These are phyloP conservation scores for Nerophis lumbriciformis DNA, from an alignment of 2,113 vertebrate genomes.

Conservation along the genomic window DNA sequence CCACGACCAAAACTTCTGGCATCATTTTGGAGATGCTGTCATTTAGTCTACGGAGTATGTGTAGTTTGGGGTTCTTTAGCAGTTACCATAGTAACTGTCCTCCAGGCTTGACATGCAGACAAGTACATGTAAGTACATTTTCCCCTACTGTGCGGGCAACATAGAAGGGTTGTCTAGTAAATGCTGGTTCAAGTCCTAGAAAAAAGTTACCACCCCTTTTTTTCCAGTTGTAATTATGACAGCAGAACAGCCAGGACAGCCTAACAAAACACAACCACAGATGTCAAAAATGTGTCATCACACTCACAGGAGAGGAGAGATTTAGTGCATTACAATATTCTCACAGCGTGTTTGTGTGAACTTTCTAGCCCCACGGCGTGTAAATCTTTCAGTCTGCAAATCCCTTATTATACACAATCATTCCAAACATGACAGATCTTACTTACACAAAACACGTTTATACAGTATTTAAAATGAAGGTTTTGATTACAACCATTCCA, in stretches of 20 bases:
- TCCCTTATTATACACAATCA: slow-evolving; percentile 18
- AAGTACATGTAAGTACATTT: too few species aligned
- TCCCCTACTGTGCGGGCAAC: too few species aligned
- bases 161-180: too few species aligned
- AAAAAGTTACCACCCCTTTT: too few species aligned
- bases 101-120: too few species aligned
- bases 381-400: slow-evolving; percentile 27
- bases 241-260: slow-evolving; percentile 9
- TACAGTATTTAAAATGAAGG: background rate
- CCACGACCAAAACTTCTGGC: background rate
- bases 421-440: slow-evolving; percentile 5
- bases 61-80: background rate
- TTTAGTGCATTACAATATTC: slow-evolving; percentile 46
- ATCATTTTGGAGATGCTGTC: background rate
- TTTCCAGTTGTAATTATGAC: background rate
- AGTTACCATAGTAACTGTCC: background rate
- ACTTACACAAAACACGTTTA: slow-evolving; percentile 4
- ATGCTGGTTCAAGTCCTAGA: too few species aligned
- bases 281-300: slow-evolving; percentile 28
- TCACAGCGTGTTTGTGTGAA: slow-evolving; percentile 48
- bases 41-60: background rate
- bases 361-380: slow-evolving; percentile 32
- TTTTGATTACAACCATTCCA: background rate
- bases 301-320: slow-evolving; percentile 35
- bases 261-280: slow-evolving; percentile 11